Evolutionary conservation across 37 sponge, comb jelly and placozoan species (phyloP), one percentile per base, ranked within the genome.

Genomic region (Chondrosia reniformis): DNA sequence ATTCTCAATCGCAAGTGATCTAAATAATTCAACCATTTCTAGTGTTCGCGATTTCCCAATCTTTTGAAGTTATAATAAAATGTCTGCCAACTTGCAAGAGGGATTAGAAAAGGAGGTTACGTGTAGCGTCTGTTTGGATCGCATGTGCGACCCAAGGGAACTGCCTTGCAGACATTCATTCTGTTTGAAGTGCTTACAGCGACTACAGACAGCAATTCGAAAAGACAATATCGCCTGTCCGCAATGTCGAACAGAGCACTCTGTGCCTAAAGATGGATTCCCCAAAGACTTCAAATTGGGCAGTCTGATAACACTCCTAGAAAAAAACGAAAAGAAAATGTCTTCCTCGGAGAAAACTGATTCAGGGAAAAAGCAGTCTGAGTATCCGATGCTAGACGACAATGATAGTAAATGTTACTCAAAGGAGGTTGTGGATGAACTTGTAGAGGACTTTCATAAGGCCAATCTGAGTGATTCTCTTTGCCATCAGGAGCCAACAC

Each of bases 81-180:
- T 66, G 67, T 36, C 67, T 4, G 72, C 32, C 22, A 22, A 34
- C n/a, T 40, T 69, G n/a, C 72, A 40, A 44, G 42, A 36, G 22
- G 24, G 24, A 40, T 40, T 69, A 44, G n/a, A 24, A 9, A n/a
- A 34, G 22, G 72, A 69, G 22, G 39, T 69, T 3, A 69, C 72
- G 24, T 69, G 72, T 40, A 40, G 41, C 38, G 41, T 69, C 43
- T 69, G 72, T 39, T 44, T 69, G 17, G 72, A 69, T 39, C 39
- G 22, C 17, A 43, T 25, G 25, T 43, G 2, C 24, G 72, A 69
- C 22, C 72, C 72, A 10, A 19, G 72, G 38, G 36, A 69, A 69
- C 72, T 69, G 39, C 72, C 72, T 4, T 69, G 72, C 9, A 41
- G 22, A 25, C 72, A 69, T 39, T 43, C 25, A 41, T 69, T 69